Percentiles rank a stretch among this genome's conserved stretches.
phyloP scores from a whole-genome alignment of 2,888 invertebrate species.

The Hesperia comma region DNA sequence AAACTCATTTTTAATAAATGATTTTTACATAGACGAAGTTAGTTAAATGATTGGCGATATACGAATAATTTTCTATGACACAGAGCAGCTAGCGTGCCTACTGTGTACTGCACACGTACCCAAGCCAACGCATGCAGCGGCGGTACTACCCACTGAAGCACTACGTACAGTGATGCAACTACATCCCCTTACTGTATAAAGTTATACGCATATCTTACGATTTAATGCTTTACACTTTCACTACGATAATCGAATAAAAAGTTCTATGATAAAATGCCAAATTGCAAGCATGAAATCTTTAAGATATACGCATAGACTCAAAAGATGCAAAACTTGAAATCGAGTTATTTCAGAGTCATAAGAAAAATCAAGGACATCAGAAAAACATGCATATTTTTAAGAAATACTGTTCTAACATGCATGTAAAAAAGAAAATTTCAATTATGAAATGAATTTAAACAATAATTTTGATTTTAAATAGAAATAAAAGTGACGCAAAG shows the following conservation, averaged over 20 bases:
- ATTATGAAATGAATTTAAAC: no score
- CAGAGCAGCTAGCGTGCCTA: slow-evolving; percentile 14
- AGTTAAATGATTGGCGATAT: not conserved
- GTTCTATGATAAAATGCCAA: not conserved
- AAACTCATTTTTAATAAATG: no score
- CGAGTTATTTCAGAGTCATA: slow-evolving; percentile 25
- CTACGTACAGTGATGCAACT: slow-evolving; percentile 10
- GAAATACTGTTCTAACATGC: not conserved
- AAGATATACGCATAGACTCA: not conserved
- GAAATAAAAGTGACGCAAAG: no score
- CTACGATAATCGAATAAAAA: not conserved
- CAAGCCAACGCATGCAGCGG: slow-evolving; percentile 62
- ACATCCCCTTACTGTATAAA: not conserved
- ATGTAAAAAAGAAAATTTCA: not conserved
- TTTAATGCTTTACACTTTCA: not conserved
- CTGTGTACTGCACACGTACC: slow-evolving; percentile 55
- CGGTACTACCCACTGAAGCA: slow-evolving; percentile 44
- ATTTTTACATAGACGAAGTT: not conserved
- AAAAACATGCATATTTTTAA: slow-evolving; percentile 17
- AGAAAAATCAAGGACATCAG: not conserved
- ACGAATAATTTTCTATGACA: slow-evolving; percentile 34
- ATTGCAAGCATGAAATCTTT: slow-evolving; percentile 8
- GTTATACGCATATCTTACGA: not conserved
- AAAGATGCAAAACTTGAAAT: slow-evolving; percentile 23
- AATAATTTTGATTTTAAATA: no score